A percentile compares a stretch with the other conserved stretches of the same genome.
Evolutionary conservation across 2,888 invertebrate species (phyloP).

Genomic region (Syrista parreyssii): DNA sequence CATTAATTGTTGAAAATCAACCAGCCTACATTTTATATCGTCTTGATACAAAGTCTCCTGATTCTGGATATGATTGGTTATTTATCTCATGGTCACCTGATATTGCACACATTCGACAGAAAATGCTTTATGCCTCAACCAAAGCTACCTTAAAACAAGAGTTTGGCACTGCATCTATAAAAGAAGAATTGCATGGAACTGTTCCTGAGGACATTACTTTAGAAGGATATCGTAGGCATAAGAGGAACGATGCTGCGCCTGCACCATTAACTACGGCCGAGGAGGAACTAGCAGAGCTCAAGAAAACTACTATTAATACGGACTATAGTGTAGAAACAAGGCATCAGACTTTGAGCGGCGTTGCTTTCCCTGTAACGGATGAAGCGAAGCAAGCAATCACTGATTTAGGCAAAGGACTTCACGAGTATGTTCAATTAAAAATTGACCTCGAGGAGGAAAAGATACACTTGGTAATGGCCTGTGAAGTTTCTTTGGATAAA

Average conservation of each 20-base stretch:
- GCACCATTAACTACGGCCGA: constrained; percentile 91
- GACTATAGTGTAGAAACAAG: constrained; percentile 85
- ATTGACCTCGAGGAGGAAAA: constrained; percentile 90
- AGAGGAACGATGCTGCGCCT: constrained; percentile 82
- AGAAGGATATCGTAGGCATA: constrained; percentile 84
- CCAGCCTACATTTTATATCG: constrained; percentile 90
- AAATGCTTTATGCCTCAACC: constrained; percentile 98
- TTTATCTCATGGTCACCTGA: constrained; percentile 96
- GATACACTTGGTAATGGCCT: constrained; percentile 84
- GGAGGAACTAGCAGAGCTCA: constrained; percentile 84
- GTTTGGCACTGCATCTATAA: constrained; percentile 94
- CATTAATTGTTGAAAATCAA: constrained; percentile 79
- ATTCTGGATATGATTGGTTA: constrained; percentile 90
- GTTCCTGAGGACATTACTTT: constrained; percentile 83
- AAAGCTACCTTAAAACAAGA: constrained; percentile 96
- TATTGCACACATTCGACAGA: constrained; percentile 87
- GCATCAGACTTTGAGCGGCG: constrained; percentile 91
- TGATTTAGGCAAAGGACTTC: constrained; percentile 78
- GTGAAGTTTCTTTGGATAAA: constrained; percentile 75
- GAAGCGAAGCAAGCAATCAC: constrained; percentile 81
- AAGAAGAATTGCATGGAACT: constrained; percentile 94
- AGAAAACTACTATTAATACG: constrained; percentile 74
- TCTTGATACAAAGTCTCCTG: constrained; percentile 80
- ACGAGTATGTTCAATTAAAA: constrained; percentile 91
- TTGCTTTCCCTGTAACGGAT: constrained; percentile 89